Base-by-base conservation (phyloP, 2,113 vertebrate species). In the Apistogramma diplotaenia region DNA sequence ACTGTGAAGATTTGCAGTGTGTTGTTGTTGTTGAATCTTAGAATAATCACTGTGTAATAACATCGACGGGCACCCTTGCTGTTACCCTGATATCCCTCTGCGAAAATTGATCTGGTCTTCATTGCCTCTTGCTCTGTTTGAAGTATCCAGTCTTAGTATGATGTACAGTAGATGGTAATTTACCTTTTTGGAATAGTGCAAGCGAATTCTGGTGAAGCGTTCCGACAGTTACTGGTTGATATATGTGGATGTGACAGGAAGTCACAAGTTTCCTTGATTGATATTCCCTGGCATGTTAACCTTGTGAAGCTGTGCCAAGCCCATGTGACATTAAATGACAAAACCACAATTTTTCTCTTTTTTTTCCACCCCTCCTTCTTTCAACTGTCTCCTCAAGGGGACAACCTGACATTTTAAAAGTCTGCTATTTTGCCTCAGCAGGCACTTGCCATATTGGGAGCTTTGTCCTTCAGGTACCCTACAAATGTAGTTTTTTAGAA, bases 371-470 rank as follows among this genome's bases (percentile, higher is more conserved):
- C 8, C 27, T 35, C 13, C 16, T 19, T n/a, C 67, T 59, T 78
- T 81, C 75, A 83, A 43, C 82, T 74, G 60, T 87, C 90, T 90
- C 74, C 87, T 92, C 78, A 85, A 92, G 90, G 87, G 87, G 87
- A 91, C 84, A 91, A 60, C 62, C 81, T 92, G 90, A 92, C 90
- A 92, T 92, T 90, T 89, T 85, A 77, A 86, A 91, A 89, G 80
- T 89, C 82, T 92, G 90, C 91, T 89, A 89, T 88, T 92, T 91
- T 91, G 82, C 85, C 89, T 88, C 90, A 91, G 89, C 90, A 81
- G 79, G 82, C 85, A 81, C 76, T 89, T 57, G 59, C 76, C n/a
- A 43, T 79, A 84, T 84, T 79, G 81, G 79, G 82, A 76, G 61
- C 71, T 85, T 87, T 89, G 91, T 91, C 90, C 86, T 91, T 91